These are phyloP conservation scores for Platysteira castanea DNA, from an alignment of 2,113 vertebrate species.

Conservation along the genomic window DNA sequence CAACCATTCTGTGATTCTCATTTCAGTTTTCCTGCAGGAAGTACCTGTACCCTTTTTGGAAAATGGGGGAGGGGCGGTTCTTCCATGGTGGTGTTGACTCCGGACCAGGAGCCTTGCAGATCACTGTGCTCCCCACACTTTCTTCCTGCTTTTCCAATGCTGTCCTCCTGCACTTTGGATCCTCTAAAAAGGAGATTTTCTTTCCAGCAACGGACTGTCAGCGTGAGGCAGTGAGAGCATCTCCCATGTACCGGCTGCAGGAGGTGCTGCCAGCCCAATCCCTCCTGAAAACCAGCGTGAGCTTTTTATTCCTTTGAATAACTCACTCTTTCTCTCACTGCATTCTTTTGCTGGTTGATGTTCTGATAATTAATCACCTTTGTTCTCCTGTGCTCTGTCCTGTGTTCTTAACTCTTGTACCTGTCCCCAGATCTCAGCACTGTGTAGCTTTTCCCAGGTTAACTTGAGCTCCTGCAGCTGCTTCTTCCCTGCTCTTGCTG, in stretches of 20 bases:
- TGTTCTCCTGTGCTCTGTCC: not conserved
- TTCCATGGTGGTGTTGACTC: fast-evolving
- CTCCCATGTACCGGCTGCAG: fast-evolving
- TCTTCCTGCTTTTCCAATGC: not conserved
- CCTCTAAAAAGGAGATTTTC: not conserved
- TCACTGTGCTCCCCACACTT: not conserved
- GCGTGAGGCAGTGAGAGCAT: not conserved
- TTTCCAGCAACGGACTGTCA: not conserved
- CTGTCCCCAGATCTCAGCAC: not conserved
- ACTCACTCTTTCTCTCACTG: fast-evolving
- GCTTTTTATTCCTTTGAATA: not conserved
- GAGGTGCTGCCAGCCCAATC: not conserved
- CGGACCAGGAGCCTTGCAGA: not conserved
- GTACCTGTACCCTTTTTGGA: not conserved
- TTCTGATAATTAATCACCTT: not conserved
- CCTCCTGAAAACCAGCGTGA: not conserved
- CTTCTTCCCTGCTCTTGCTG: not conserved
- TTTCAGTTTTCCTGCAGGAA: not conserved
- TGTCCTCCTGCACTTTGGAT: not conserved
- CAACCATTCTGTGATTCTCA: not conserved
- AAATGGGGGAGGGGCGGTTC: fast-evolving
- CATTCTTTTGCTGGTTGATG: not conserved
- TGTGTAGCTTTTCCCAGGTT: not conserved
- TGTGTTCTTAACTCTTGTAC: not conserved
- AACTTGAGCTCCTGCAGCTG: not conserved